These are phyloP conservation scores for Macrosiphum euphorbiae DNA, from an alignment of 2,888 invertebrate species.

Conservation along the genomic window DNA sequence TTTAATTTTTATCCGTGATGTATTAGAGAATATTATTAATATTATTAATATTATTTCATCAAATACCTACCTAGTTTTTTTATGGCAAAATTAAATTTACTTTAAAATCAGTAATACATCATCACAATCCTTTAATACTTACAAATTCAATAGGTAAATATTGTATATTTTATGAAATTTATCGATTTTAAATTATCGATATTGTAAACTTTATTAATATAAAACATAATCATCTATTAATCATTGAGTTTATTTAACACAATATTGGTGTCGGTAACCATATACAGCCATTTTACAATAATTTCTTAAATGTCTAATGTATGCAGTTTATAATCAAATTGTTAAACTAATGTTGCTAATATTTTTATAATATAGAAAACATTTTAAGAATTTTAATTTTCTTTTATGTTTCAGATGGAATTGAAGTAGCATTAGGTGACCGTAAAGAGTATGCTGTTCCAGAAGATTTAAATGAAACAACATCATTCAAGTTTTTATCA, in stretches of 20 bases:
- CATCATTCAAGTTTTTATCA: constrained; percentile 82
- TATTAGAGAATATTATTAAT: background rate
- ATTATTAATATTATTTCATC: too few species aligned
- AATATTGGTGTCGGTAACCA: background rate
- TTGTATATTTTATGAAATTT: background rate
- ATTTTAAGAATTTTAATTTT: background rate
- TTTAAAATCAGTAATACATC: background rate
- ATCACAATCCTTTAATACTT: background rate
- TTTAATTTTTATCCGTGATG: background rate
- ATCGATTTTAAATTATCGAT: background rate
- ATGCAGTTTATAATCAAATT: background rate
- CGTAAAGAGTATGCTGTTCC: constrained; percentile 57
- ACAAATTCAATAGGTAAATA: background rate
- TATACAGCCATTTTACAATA: background rate
- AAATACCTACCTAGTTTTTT: background rate
- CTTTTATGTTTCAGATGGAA: constrained; percentile 54
- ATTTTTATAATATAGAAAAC: background rate
- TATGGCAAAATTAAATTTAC: background rate
- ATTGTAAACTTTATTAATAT: background rate
- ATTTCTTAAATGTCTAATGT: background rate
- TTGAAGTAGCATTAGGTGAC: constrained; percentile 61
- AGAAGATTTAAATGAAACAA: constrained; percentile 67
- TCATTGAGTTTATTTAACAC: background rate
- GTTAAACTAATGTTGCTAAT: background rate
- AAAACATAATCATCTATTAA: background rate